Evolutionary conservation across 1,140 invertebrate species (phyloP), one percentile per base, ranked within the genome.

Genomic region (Philaenus spumarius): DNA sequence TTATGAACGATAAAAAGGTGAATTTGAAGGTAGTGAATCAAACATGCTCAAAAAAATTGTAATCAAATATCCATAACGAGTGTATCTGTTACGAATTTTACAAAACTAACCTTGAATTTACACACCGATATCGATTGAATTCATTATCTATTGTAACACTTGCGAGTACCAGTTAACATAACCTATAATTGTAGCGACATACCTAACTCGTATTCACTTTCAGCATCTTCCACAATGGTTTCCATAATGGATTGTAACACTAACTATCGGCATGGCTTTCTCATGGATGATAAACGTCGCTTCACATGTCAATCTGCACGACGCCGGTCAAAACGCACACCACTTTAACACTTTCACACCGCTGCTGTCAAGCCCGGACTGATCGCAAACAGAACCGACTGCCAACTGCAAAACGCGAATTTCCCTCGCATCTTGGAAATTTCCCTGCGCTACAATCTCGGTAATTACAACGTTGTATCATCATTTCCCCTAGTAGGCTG

Each of bases 121-220:
- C n/a, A n/a, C n/a, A n/a, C n/a, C n/a, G n/a, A n/a, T n/a, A n/a
- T n/a, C n/a, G n/a, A n/a, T n/a, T n/a, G n/a, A n/a, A n/a, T n/a
- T n/a, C n/a, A n/a, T n/a, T n/a, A n/a, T n/a, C n/a, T n/a, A n/a
- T n/a, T n/a, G n/a, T n/a, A n/a, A n/a, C n/a, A n/a, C n/a, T n/a
- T n/a, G n/a, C n/a, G n/a, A n/a, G n/a, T n/a, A n/a, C n/a, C n/a
- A n/a, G n/a, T n/a, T n/a, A n/a, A n/a, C 26, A 30, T 30, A 30
- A 30, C 26, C 26, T 30, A 4, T 4, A 30, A 30, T 4, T 9
- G 9, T 9, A 30, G 3, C 56, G 54, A 71, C 66, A 78, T 76
- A 82, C 81, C 80, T 69, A 81, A 75, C 74, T 83, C 80, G 72
- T 80, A 76, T 69, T 83, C 81, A 55, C 76, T 76, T 65, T 83